Evolutionary conservation across 1,140 invertebrate genomes (phyloP).

Genomic region (Chironomus striatipennis): DNA sequence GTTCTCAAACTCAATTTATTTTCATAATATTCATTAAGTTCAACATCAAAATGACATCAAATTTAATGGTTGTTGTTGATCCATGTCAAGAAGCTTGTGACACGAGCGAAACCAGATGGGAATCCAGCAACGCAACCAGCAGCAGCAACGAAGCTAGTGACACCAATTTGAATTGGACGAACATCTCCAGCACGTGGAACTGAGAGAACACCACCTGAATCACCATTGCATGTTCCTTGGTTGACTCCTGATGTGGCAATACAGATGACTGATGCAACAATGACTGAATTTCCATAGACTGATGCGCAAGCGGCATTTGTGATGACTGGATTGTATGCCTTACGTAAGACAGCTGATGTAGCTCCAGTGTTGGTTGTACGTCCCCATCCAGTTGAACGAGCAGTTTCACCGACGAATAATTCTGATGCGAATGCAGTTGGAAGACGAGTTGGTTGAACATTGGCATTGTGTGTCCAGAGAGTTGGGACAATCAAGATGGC

Average conservation of each 20-base stretch:
- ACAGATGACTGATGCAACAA: conserved; percentile 31
- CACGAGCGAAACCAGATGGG: conserved; percentile 37
- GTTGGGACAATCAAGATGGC: background rate
- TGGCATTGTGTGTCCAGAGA: background rate
- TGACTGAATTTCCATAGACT: conserved; percentile 28
- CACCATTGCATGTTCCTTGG: conserved; percentile 29
- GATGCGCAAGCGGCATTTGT: conserved; percentile 29
- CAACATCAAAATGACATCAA: too few relatives aligned
- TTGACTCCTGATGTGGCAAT: conserved; percentile 30
- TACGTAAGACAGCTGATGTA: conserved; percentile 30
- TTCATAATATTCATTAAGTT: too few relatives aligned
- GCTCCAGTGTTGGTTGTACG: background rate
- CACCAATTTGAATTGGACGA: conserved; percentile 35
- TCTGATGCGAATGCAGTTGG: background rate
- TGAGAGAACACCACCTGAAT: conserved; percentile 34
- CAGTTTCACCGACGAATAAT: background rate
- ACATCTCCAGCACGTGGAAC: conserved; percentile 27
- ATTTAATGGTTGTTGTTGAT: background rate
- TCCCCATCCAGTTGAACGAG: background rate
- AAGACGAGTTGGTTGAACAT: background rate
- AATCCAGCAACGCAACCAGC: conserved; percentile 40
- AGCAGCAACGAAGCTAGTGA: conserved; percentile 43
- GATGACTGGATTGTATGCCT: conserved; percentile 32
- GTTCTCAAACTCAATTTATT: too few relatives aligned
- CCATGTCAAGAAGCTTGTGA: conserved; percentile 37